Evolutionary conservation across 2,113 vertebrate species (phyloP).

Genomic region (Vireo altiloquus): DNA sequence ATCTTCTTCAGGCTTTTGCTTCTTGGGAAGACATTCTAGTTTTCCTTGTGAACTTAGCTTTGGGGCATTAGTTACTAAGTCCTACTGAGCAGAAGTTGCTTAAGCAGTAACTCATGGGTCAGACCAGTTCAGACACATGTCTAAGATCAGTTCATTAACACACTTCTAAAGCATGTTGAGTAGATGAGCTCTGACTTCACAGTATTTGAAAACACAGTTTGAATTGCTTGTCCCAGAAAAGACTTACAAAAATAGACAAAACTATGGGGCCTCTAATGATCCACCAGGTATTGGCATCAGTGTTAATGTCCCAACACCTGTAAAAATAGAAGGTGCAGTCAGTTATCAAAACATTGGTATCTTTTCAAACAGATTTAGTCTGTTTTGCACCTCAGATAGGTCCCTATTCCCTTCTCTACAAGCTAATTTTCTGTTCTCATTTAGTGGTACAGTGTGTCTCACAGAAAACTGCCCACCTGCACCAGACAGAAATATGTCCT

Average conservation of each 20-base stretch:
- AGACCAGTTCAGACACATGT: not conserved
- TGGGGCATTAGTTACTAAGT: not conserved
- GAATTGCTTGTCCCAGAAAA: not conserved
- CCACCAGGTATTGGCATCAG: constrained; percentile 85
- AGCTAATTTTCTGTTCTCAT: not conserved
- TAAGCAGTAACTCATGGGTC: constrained; percentile 24
- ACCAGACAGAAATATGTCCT: not conserved
- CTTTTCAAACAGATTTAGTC: not conserved
- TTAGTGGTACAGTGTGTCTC: not conserved
- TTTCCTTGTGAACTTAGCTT: constrained; percentile 21
- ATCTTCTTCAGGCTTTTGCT: constrained; percentile 31
- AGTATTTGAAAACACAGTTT: constrained; percentile 8
- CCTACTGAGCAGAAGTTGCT: constrained; percentile 45
- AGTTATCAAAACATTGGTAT: not conserved
- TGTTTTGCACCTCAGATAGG: not conserved
- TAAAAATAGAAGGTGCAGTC: constrained; percentile 25
- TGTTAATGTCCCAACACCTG: constrained; percentile 92
- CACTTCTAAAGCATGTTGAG: not conserved
- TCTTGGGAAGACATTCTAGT: constrained; percentile 1
- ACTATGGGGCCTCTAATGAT: constrained; percentile 89
- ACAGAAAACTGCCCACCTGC: not conserved
- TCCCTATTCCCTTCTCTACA: not conserved
- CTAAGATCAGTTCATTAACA: constrained; percentile 9
- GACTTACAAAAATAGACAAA: constrained; percentile 86
- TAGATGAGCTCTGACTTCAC: not conserved